Evolutionary conservation across 2,797 vertebrate genomes (phyloP).

Genomic region (Strix occidentalis): DNA sequence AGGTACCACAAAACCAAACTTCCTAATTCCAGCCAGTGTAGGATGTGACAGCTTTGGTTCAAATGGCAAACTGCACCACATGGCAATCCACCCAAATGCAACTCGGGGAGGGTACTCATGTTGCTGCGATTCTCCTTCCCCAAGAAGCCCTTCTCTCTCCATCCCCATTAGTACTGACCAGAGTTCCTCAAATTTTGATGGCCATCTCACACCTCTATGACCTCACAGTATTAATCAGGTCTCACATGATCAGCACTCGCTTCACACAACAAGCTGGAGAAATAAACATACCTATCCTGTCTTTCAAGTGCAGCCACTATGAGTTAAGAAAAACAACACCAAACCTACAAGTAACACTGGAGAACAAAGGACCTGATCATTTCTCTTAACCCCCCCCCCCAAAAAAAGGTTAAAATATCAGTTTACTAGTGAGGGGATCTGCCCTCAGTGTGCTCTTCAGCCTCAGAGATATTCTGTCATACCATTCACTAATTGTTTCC

Average conservation of each 20-base stretch:
- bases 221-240: not conserved
- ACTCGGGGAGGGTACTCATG: not conserved
- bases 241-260: not conserved
- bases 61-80: not conserved
- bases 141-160: not conserved
- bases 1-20: not conserved
- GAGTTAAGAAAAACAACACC: not conserved
- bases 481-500: conserved; percentile 12
- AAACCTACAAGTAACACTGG: not conserved
- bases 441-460: not conserved
- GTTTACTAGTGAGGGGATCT: not conserved
- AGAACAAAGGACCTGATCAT: not conserved
- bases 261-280: not conserved
- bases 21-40: not conserved
- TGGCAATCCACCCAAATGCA: not conserved
- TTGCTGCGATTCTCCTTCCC: not conserved
- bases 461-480: conserved; percentile 3
- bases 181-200: not conserved
- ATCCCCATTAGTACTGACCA: not conserved
- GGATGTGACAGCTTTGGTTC: not conserved
- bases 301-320: not conserved
- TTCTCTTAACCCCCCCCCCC: not conserved
- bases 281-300: not conserved
- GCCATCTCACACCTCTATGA: not conserved
- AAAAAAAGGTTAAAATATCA: not conserved